These are phyloP conservation scores for Callosobruchus maculatus DNA, from an alignment of 2,888 invertebrate species.

Conservation along the genomic window DNA sequence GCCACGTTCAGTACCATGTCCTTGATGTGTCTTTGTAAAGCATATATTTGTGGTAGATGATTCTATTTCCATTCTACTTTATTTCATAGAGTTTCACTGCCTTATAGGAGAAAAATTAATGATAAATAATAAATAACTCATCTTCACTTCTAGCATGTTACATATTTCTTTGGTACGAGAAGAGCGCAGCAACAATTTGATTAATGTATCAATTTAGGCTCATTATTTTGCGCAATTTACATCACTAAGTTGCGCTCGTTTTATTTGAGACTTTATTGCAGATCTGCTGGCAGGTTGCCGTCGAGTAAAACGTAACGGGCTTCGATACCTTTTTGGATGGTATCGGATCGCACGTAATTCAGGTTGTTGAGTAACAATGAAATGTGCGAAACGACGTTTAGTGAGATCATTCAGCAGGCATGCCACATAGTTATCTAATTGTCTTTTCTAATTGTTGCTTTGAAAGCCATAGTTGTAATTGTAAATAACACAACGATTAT, in stretches of 20 bases:
- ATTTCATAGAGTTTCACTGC: too few species aligned
- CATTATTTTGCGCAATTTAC: not conserved
- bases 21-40: too few species aligned
- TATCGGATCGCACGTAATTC: not conserved
- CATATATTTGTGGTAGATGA: too few species aligned
- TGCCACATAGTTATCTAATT: not conserved
- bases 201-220: slow-evolving; percentile 2
- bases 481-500: not conserved
- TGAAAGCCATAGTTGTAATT: not conserved
- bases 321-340: not conserved
- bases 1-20: too few species aligned
- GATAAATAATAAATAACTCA: too few species aligned
- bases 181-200: slow-evolving; percentile 1
- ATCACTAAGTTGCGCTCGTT: not conserved
- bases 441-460: not conserved
- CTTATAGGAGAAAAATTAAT: too few species aligned
- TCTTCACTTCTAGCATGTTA: not conserved
- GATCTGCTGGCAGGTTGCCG: not conserved
- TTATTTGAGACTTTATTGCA: not conserved
- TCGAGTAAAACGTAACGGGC: not conserved
- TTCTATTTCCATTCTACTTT: too few species aligned
- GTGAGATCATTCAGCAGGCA: not conserved
- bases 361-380: not conserved
- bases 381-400: not conserved
- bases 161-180: not conserved